Evolutionary conservation across 2,888 invertebrate genomes (phyloP).

Genomic region (Vanessa cardui): DNA sequence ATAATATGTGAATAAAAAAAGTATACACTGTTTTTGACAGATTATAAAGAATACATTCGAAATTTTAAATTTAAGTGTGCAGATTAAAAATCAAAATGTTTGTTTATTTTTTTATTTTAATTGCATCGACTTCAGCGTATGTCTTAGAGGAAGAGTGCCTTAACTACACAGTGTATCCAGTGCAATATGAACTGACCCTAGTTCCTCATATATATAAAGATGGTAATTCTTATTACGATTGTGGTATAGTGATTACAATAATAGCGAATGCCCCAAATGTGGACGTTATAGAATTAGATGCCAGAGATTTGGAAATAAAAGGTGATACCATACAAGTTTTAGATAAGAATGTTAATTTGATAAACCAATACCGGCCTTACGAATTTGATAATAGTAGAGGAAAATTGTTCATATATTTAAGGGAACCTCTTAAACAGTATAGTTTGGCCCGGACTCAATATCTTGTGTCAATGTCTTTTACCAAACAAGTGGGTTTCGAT

Average conservation of each 20-base stretch:
- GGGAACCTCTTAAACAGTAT: slow-evolving; percentile 59
- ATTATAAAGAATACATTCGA: not conserved
- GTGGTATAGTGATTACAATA: slow-evolving; percentile 67
- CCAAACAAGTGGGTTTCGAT: slow-evolving; percentile 54
- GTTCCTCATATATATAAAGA: slow-evolving; percentile 59
- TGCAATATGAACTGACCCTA: slow-evolving; percentile 70
- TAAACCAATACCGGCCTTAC: slow-evolving; percentile 61
- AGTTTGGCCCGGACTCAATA: slow-evolving; percentile 56
- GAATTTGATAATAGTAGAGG: slow-evolving; percentile 56
- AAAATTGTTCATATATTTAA: slow-evolving; percentile 64
- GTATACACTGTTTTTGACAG: not conserved
- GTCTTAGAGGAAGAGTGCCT: slow-evolving; percentile 71
- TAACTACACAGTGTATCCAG: slow-evolving; percentile 75
- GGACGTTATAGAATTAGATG: slow-evolving; percentile 63
- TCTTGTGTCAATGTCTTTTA: slow-evolving; percentile 60
- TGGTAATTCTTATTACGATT: slow-evolving; percentile 60
- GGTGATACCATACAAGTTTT: slow-evolving; percentile 59
- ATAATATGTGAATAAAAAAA: not conserved
- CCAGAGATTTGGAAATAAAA: slow-evolving; percentile 60
- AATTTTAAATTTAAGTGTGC: not conserved
- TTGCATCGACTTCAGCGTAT: slow-evolving; percentile 53
- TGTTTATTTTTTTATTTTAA: slow-evolving; percentile 42
- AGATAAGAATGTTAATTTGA: slow-evolving; percentile 56
- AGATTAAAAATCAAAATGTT: not conserved
- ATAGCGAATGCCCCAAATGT: slow-evolving; percentile 69